A percentile compares a stretch with the other conserved stretches of the same genome.
Conservation (phyloP, 2,888 invertebrate species). For the Periphyllus acericola region DNA sequence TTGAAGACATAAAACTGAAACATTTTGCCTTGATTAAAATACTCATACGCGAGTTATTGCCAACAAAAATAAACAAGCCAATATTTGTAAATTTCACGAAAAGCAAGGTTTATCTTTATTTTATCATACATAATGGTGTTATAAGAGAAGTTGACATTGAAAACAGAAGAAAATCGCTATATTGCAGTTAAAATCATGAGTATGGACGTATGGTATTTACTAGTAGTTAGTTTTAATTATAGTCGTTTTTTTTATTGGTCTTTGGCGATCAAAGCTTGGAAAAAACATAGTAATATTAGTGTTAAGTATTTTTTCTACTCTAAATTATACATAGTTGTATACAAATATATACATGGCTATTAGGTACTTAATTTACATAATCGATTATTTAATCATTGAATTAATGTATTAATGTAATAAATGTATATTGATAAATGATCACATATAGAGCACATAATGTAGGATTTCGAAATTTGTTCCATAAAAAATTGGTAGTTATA, state of each 20-base stretch:
- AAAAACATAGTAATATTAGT: not conserved
- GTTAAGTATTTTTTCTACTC: not conserved
- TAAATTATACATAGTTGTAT: too few relatives aligned
- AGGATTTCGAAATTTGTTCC: too few relatives aligned
- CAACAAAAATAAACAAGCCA: constrained; percentile 12
- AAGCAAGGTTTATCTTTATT: constrained; percentile 36
- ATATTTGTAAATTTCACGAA: constrained; percentile 35
- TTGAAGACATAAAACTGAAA: constrained; percentile 8
- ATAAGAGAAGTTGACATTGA: constrained; percentile 42
- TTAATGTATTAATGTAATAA: too few relatives aligned
- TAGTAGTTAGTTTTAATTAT: not conserved
- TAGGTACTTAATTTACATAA: too few relatives aligned
- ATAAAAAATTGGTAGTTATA: too few relatives aligned
- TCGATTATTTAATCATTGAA: too few relatives aligned
- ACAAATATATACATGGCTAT: too few relatives aligned
- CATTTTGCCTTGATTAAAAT: constrained; percentile 31
- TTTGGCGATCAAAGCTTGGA: not conserved
- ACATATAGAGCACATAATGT: too few relatives aligned
- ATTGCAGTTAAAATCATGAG: not conserved
- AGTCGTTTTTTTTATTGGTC: not conserved
- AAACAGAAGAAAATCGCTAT: constrained; percentile 19
- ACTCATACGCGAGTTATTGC: not conserved
- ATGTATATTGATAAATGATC: too few relatives aligned
- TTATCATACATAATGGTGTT: not conserved
- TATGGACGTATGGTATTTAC: too few relatives aligned